Evolutionary conservation across 2,888 invertebrate genomes (phyloP).

Genomic region (Steinernema scapterisci): DNA sequence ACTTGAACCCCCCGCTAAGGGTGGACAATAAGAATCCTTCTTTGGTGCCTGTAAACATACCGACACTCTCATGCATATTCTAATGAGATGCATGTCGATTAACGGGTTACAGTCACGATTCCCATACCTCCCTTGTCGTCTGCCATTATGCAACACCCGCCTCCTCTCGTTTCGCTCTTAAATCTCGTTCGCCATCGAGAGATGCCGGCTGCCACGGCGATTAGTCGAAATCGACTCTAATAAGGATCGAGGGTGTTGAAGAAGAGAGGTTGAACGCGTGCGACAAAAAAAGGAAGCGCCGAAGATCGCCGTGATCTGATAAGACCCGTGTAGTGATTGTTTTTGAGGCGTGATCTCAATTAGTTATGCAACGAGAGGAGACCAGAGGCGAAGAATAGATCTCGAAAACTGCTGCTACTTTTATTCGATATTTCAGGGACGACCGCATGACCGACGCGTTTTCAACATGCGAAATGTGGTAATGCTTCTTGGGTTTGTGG

Average conservation of each 20-base stretch:
- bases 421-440: not conserved
- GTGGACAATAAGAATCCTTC: not conserved
- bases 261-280: not conserved
- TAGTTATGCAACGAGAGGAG: constrained; percentile 8
- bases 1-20: too few species aligned
- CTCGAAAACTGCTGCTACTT: not conserved
- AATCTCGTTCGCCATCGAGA: not conserved
- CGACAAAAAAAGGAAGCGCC: not conserved
- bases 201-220: constrained; percentile 7
- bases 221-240: constrained; percentile 30
- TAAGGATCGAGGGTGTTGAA: constrained; percentile 21
- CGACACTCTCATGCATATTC: not conserved
- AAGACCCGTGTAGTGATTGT: constrained; percentile 2
- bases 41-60: not conserved
- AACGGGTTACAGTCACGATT: not conserved
- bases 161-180: not conserved
- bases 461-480: constrained; percentile 9
- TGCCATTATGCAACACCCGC: constrained; percentile 12
- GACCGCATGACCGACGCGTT: constrained; percentile 20
- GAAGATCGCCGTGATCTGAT: constrained; percentile 16
- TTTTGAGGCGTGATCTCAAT: constrained; percentile 28
- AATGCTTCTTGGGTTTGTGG: not conserved
- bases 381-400: not conserved
- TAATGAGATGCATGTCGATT: constrained; percentile 23
- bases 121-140: not conserved